Evolutionary conservation across 2,888 invertebrate species (phyloP), one percentile per base, ranked within the genome.

Genomic region (Mesoligia furuncula): DNA sequence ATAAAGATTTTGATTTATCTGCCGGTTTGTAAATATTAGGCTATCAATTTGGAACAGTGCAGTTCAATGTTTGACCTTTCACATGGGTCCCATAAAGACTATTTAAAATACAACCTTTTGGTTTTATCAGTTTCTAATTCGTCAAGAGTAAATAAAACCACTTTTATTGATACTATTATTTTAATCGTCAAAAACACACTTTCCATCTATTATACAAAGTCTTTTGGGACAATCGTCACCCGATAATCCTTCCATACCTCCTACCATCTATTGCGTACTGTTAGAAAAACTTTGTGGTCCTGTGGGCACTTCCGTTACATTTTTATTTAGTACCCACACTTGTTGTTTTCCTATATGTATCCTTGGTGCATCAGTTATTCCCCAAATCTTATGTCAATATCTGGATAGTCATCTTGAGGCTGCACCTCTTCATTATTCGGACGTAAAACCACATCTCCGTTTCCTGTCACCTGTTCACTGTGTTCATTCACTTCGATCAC

Each of bases 401-500:
- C 20, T 51, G 62, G 75, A 13, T 15, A 13, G 24, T 31, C 17
- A 51, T 27, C 24, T 73, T 39, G 39, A 39, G 27, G 39, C 39
- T 72, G 11, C 11, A 72, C 17, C 7, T 42, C 2, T 15, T 72
- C 39, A 11, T 39, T 7, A 31, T 13, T 64, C 6, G 24, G 24
- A 6, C 11, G 31, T 57, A 0, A 17, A 39, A 31, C 13, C 1
- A 15, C 31, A 17, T 11, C 51, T 39, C n/a, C 6, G 13, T 45
- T 57, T 20, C 20, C 24, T 17, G 31, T 51, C 11, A 79, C 17
- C 36, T 62, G 36, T 54, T 73, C 36, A 3, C 80, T 71, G 4
- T 39, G 17, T 62, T 79, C 45, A n/a, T 73, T 54, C 9, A 85
- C 81, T 73, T 83, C 77, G 11, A 61, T 8, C 54, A 85, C 73